Conservation (phyloP, 2,113 vertebrate species). For the Coturnix japonica region DNA sequence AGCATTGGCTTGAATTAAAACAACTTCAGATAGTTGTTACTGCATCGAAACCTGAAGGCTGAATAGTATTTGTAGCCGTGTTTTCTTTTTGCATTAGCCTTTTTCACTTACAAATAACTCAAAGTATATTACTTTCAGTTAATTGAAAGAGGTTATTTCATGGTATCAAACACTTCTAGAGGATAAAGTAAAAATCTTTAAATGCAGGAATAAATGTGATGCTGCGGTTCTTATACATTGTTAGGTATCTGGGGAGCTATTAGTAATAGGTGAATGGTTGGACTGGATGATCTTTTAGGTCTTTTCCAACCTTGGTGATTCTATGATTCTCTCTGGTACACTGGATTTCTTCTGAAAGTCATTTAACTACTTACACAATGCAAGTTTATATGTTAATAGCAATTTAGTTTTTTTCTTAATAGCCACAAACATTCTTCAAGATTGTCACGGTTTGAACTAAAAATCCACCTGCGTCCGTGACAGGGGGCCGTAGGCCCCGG, state of each 20-base stretch:
- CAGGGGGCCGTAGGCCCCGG: too few relatives aligned
- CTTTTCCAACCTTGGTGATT: too few relatives aligned
- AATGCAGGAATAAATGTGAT: background rate
- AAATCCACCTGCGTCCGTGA: too few relatives aligned
- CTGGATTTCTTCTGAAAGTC: background rate
- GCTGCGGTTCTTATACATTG: background rate
- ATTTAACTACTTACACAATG: background rate
- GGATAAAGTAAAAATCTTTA: background rate
- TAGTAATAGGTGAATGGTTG: too few relatives aligned
- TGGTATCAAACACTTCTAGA: background rate
- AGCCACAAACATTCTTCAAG: background rate
- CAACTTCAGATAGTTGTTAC: background rate
- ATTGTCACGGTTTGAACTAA: too few relatives aligned
- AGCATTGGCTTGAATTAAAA: background rate
- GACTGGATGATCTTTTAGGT: too few relatives aligned
- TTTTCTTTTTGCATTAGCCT: background rate
- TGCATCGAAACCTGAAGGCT: background rate
- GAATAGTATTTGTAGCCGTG: background rate
- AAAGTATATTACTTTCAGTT: background rate
- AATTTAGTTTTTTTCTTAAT: background rate
- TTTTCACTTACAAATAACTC: background rate
- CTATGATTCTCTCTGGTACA: background rate
- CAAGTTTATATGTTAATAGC: background rate
- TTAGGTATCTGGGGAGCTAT: background rate
- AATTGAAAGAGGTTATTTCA: slow-evolving; percentile 2